These are phyloP conservation scores for Drosophila anomelani DNA, from an alignment of 2,888 invertebrate genomes.

Conservation along the genomic window DNA sequence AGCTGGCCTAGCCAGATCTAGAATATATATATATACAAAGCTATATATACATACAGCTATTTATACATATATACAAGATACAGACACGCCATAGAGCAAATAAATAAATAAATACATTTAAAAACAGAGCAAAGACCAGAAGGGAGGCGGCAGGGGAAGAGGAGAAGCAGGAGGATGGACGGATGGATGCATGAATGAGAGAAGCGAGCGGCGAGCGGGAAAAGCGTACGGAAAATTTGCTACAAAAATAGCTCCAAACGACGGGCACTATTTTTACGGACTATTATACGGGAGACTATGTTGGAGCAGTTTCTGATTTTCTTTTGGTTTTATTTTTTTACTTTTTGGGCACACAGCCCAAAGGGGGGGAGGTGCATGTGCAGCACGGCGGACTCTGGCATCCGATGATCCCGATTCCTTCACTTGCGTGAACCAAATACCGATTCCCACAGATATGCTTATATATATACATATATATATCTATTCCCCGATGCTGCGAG, in stretches of 20 bases:
- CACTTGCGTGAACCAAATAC: conserved; percentile 69
- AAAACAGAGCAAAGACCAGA: conserved; percentile 35
- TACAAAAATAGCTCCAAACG: conserved; percentile 80
- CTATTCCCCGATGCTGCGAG: conserved; percentile 1
- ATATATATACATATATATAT: neutral
- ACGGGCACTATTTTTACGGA: conserved; percentile 80
- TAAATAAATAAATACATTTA: conserved; percentile 52
- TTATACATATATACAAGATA: conserved; percentile 23
- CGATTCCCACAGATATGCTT: conserved; percentile 39
- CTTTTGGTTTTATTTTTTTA: neutral
- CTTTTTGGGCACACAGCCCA: conserved; percentile 13
- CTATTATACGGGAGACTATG: conserved; percentile 50
- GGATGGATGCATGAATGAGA: conserved; percentile 71
- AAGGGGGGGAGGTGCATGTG: conserved; percentile 26
- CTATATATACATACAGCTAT: conserved; percentile 18
- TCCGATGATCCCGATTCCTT: conserved; percentile 42
- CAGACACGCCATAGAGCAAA: conserved; percentile 43
- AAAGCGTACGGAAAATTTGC: conserved; percentile 73
- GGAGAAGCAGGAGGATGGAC: conserved; percentile 31
- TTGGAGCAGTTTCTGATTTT: conserved; percentile 48
- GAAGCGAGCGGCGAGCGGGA: conserved; percentile 64
- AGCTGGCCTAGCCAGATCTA: neutral
- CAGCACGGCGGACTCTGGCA: conserved; percentile 31
- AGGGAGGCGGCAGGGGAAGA: neutral
- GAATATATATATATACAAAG: conserved; percentile 16